These are phyloP conservation scores for Cataglyphis altisquamis DNA, from an alignment of 2,888 invertebrate species.

Conservation along the genomic window DNA sequence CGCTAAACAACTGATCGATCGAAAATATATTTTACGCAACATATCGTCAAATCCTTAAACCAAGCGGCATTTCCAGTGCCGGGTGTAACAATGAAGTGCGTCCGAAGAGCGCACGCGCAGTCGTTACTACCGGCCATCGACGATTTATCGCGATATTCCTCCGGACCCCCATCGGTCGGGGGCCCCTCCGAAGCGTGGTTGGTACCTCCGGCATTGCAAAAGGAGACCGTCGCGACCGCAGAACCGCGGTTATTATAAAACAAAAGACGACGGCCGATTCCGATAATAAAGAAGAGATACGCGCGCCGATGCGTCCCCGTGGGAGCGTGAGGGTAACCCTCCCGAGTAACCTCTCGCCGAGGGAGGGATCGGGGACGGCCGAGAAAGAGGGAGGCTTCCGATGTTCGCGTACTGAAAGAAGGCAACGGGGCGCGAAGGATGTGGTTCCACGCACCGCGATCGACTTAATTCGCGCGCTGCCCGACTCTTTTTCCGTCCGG, in stretches of 20 bases:
- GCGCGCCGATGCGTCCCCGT: conserved; percentile 68
- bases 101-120: conserved; percentile 51
- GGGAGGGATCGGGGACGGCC: conserved; percentile 63
- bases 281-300: conserved; percentile 85
- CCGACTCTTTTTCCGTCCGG: conserved; percentile 78
- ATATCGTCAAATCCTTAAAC: not conserved
- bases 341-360: conserved; percentile 11
- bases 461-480: conserved; percentile 85
- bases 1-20: conserved; percentile 14
- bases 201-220: conserved; percentile 70
- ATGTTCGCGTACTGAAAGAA: conserved; percentile 70
- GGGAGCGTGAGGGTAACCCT: conserved; percentile 41
- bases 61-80: not conserved
- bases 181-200: conserved; percentile 49
- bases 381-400: conserved; percentile 74
- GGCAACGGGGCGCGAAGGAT: conserved; percentile 83
- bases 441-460: conserved; percentile 86
- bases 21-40: not conserved
- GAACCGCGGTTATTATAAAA: conserved; percentile 85
- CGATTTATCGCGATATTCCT: conserved; percentile 70
- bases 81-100: conserved; percentile 53
- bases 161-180: conserved; percentile 20
- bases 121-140: conserved; percentile 63
- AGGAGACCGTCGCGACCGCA: conserved; percentile 75
- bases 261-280: conserved; percentile 84